Percentiles rank a stretch among this genome's conserved stretches.
phyloP scores from a whole-genome alignment of 1,140 invertebrate genomes.

The Neotoxoptera formosana region DNA sequence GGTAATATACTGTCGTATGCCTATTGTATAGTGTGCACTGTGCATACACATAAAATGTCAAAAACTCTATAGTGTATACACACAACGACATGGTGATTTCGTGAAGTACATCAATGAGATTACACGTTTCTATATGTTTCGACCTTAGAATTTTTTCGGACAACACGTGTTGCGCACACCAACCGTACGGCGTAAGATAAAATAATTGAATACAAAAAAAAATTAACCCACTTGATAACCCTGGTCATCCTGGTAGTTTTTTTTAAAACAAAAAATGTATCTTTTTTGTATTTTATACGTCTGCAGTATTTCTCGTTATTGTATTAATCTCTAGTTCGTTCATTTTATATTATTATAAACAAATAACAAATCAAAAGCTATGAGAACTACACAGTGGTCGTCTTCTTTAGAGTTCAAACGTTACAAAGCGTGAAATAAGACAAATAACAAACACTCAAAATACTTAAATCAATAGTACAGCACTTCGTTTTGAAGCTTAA shows the following conservation, averaged over 20 bases:
- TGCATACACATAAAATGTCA: neutral
- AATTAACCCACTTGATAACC: neutral
- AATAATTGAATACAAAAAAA: neutral
- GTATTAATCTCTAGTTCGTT: neutral
- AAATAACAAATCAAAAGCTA: neutral
- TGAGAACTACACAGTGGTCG: neutral
- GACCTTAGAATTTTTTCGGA: constrained; percentile 35
- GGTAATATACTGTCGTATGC: neutral
- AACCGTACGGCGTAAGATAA: neutral
- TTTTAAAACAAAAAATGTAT: no score
- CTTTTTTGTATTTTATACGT: neutral
- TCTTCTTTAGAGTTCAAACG: neutral
- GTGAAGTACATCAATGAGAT: neutral
- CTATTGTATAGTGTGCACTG: neutral
- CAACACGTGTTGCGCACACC: constrained; percentile 43
- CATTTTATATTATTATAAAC: neutral
- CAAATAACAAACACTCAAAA: neutral
- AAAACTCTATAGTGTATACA: neutral
- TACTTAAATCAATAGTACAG: neutral
- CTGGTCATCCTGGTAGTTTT: neutral
- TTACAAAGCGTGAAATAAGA: neutral
- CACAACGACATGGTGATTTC: neutral
- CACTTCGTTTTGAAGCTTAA: neutral
- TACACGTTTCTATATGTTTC: neutral
- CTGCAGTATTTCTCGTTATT: neutral